Evolutionary conservation across 2,113 vertebrate species (phyloP).

Genomic region (Salminus brasiliensis): DNA sequence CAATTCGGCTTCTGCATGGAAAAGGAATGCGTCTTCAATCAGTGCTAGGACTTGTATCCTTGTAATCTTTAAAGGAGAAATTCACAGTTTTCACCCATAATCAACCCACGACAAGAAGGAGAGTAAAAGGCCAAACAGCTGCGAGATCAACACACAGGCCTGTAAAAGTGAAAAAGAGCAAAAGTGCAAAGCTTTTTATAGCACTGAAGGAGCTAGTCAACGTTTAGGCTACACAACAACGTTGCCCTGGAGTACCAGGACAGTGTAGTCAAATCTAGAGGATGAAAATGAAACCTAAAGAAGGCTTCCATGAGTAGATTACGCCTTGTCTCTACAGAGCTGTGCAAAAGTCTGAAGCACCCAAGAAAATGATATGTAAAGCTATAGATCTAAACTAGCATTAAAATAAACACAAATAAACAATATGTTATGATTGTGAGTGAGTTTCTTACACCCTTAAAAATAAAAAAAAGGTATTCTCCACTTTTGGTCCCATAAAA

Average conservation of each 20-base stretch:
- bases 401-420: too few relatives aligned
- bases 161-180: neutral
- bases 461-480: too few relatives aligned
- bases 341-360: too few relatives aligned
- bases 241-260: neutral
- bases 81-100: slow-evolving; percentile 48
- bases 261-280: neutral
- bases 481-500: too few relatives aligned
- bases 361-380: too few relatives aligned
- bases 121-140: slow-evolving; percentile 15
- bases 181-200: neutral
- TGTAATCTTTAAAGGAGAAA: slow-evolving; percentile 31
- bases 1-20: neutral
- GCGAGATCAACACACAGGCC: neutral
- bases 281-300: neutral
- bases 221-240: neutral
- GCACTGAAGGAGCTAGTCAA: neutral
- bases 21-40: slow-evolving; percentile 21
- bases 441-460: too few relatives aligned
- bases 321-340: too few relatives aligned
- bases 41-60: slow-evolving; percentile 36
- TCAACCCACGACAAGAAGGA: slow-evolving; percentile 1
- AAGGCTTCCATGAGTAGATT: too few relatives aligned
- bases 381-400: too few relatives aligned
- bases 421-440: too few relatives aligned